Evolutionary conservation across 2,888 invertebrate genomes (phyloP).

Genomic region (Pocota personata): DNA sequence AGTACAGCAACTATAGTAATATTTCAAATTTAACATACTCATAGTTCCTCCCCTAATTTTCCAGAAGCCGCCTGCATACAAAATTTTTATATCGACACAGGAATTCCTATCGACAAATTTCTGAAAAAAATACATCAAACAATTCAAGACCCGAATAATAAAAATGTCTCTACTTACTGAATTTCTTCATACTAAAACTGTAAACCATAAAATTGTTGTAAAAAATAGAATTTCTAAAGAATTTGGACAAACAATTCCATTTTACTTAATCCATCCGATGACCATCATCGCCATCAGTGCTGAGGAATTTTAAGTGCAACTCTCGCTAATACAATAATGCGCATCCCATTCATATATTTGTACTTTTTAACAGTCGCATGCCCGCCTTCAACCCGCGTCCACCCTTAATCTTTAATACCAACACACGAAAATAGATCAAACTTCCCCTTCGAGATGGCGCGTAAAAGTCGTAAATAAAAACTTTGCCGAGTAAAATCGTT

Average conservation of each 20-base stretch:
- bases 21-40: too few relatives aligned
- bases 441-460: background rate
- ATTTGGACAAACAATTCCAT: constrained; percentile 13
- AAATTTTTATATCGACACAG: background rate
- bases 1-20: too few relatives aligned
- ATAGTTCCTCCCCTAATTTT: too few relatives aligned
- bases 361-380: too few relatives aligned
- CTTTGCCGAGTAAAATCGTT: constrained; percentile 53
- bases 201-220: background rate
- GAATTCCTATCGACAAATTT: background rate
- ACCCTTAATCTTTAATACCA: constrained; percentile 4
- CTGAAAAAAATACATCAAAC: background rate
- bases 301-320: constrained; percentile 60
- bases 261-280: constrained; percentile 38
- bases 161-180: background rate
- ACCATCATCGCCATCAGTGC: constrained; percentile 16
- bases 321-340: constrained; percentile 13
- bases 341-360: background rate
- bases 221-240: constrained; percentile 3
- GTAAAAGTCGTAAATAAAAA: constrained; percentile 61
- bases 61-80: too few relatives aligned
- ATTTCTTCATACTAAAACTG: background rate
- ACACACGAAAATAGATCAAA: constrained; percentile 43
- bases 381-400: background rate
- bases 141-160: background rate